phyloP scores from a whole-genome alignment of 2,797 vertebrate genomes.

The Hafferia zeledoni region DNA sequence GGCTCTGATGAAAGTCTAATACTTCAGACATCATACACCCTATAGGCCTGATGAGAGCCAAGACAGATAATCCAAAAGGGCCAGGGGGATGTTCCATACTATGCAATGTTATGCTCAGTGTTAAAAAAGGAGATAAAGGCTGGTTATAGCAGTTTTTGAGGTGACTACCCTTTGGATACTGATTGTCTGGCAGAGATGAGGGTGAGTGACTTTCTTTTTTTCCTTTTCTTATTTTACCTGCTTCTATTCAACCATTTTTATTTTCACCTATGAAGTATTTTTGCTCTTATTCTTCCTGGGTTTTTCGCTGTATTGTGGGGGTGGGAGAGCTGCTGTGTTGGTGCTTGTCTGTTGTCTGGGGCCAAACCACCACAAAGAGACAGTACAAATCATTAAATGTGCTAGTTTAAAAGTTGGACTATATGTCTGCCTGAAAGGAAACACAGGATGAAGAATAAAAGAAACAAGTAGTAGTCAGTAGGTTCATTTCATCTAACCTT shows the following conservation, averaged over 20 bases:
- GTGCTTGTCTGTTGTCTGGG: not conserved
- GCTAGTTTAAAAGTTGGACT: not conserved
- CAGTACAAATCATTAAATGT: not conserved
- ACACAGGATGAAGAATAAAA: not conserved
- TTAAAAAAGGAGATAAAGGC: not conserved
- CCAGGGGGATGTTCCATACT: not conserved
- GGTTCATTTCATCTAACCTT: not conserved
- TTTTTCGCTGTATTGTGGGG: not conserved
- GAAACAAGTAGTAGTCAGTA: not conserved
- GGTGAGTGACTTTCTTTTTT: accelerated
- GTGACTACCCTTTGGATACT: not conserved
- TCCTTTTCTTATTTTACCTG: not conserved
- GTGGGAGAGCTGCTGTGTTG: not conserved
- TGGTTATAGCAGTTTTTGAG: not conserved
- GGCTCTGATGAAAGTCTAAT: not conserved
- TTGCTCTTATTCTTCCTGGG: not conserved
- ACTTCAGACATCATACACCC: not conserved
- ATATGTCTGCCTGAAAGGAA: not conserved
- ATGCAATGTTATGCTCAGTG: not conserved
- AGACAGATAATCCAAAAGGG: not conserved
- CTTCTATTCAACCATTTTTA: not conserved
- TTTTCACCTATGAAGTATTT: not conserved
- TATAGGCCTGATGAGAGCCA: accelerated
- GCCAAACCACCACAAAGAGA: not conserved
- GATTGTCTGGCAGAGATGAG: accelerated